Base-by-base conservation (phyloP, 2,113 vertebrate species). In the Varanus komodoensis region DNA sequence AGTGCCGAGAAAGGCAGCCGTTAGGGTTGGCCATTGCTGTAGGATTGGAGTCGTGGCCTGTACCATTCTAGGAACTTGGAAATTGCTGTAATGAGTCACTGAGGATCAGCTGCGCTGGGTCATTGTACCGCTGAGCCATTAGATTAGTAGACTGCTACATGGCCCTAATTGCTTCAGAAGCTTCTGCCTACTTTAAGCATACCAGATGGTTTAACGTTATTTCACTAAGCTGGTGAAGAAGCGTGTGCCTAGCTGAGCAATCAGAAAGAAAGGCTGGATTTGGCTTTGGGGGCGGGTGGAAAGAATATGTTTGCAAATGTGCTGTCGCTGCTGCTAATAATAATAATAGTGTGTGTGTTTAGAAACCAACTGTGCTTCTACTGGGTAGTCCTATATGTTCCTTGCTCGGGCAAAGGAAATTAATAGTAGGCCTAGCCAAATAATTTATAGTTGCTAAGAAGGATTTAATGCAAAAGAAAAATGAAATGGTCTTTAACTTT, bases 91-190 rank as follows among this genome's bases (percentile, higher is more conserved):
- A 0, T 84, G 64, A 93, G 48, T 93, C 87, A 93, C 94, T 93
- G 84, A 91, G 91, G 93, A 95, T 95, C 89, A 89, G 67, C 82
- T 89, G 75, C 74, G 82, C 67, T 73, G 52, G 94, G 93, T 86
- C 93, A 94, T 87, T 44, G 73, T 92, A 52, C 86, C 54, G 69
- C 91, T 80, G 94, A 95, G 92, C 67, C 91, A 91, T 95, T 95
- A 89, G 93, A 96, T 95, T 96, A 95, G 89, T 80, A 80, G 89
- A 67, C 92, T 94, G 92, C 90, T 92, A 95, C 89, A 94, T 92
- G 95, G 77, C 82, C 81, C 89, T 94, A 92, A 95, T 96, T 96
- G 94, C 88, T 67, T 92, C 92, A 95, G 7, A 92, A 88, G 83
- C 95, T 93, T 92, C 80, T 94, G 85, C 90, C 92, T 94, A 88